These are phyloP conservation scores for Enteromius afrohamiltoni DNA, from an alignment of 2,797 vertebrate species.

Conservation along the genomic window DNA sequence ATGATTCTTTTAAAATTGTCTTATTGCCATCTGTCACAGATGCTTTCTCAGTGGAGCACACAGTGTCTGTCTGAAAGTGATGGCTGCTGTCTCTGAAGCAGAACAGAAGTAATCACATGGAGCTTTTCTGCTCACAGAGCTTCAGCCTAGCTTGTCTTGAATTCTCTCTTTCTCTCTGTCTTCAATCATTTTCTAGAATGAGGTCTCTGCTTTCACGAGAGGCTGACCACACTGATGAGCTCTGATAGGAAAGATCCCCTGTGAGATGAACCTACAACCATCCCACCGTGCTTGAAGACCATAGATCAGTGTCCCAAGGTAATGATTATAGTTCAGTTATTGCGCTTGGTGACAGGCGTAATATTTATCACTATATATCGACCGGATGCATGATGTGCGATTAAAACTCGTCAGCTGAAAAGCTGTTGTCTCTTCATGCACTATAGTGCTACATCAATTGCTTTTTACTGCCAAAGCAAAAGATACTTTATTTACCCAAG, in stretches of 20 bases:
- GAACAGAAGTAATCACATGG: slow-evolving; percentile 46
- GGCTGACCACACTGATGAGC: slow-evolving; percentile 58
- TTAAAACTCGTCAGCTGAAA: background rate
- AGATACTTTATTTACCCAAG: background rate
- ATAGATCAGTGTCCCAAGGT: slow-evolving; percentile 16
- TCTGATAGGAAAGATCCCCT: slow-evolving; percentile 49
- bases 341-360: background rate
- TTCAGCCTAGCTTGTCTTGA: slow-evolving; percentile 28
- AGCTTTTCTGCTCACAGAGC: slow-evolving; percentile 48
- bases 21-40: slow-evolving; percentile 15
- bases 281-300: background rate
- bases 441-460: background rate
- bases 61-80: background rate
- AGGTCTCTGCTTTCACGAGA: slow-evolving; percentile 58
- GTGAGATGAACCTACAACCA: slow-evolving; percentile 32
- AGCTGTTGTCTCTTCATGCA: background rate
- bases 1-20: background rate
- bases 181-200: slow-evolving; percentile 54
- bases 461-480: background rate
- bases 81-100: slow-evolving; percentile 32
- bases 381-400: background rate
- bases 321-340: slow-evolving; percentile 15
- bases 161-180: slow-evolving; percentile 38
- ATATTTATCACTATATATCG: background rate
- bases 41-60: slow-evolving; percentile 3